Base-by-base conservation (phyloP, 2,797 vertebrate species). In the Danio aesculapii region DNA sequence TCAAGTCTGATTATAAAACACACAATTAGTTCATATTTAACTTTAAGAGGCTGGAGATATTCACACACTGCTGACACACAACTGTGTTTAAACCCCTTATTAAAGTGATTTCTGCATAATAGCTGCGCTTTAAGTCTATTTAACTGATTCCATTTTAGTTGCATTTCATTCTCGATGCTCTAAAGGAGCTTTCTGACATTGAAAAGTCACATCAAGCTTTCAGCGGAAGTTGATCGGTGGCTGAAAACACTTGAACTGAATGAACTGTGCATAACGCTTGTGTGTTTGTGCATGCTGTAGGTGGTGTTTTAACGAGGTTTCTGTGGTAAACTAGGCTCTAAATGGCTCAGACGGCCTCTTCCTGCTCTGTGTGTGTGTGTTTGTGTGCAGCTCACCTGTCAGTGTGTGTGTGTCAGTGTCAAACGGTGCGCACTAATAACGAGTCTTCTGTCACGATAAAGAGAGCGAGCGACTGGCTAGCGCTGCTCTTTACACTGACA, bases 311-410 rank as follows among this genome's bases (percentile, higher is more conserved):
- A 62, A 71, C n/a, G 41, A 67, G 82, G 75, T 84, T 81, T 84
- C 62, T 81, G 79, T 50, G 75, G 82, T 66, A 68, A 59, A 57
- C 79, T 39, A 58, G 47, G 58, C 30, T n/a, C n/a, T 67, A 75
- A 70, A 76, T 64, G 17, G 55, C 67, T 62, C 61, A 57, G 78
- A 79, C 79, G 6, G 75, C 21, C 75, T 75, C 63, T 81, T 77
- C 70, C 84, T 77, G 74, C 82, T 79, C 68, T 61, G 75, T 71
- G 75, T 30, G 74, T 82, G 80, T 85, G 87, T 61, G 75, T 71
- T 71, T 30, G 74, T 82, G 80, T 85, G 87, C 30, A 30, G 30
- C 30, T 30, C 30, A 30, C 3, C 30, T 30, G 30, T 30, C 30
- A 30, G 53, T 63, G 75, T 30, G 74, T 82, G 80, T 85, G 87